Base-by-base conservation (phyloP, 2,888 invertebrate species). In the Rhamphomyia laevipes region DNA sequence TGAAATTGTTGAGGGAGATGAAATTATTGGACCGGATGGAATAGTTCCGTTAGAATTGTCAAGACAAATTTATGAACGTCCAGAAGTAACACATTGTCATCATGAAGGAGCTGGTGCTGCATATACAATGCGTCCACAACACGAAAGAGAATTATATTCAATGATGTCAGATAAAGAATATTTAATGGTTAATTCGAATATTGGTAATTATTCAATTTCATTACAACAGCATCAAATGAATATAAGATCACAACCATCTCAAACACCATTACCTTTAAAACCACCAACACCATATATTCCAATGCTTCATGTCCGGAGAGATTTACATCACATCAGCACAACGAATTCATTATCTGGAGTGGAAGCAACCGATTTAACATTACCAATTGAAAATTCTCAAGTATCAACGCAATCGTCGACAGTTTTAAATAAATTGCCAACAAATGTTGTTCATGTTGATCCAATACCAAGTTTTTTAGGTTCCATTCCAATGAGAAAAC, bases 71-170 rank as follows among this genome's bases (percentile, higher is more conserved):
- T n/a, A 23, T 2, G 56, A 57, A 42, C 46, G 63, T 21, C 65
- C 73, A 16, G 76, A 81, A 60, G 76, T 80, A 35, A 83, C 83
- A 10, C 81, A 82, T 59, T 84, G 83, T 56, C 84, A 82, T 63
- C 80, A 77, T 51, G 78, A 77, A 61, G 80, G 76, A 50, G 75
- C 74, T n/a, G 73, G 73, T 59, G 75, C 69, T 47, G 73, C 76
- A 53, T 86, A 86, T 59, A 85, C 85, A 4, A 86, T 86, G 82
- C 76, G 86, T 21, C 86, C 87, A 0, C 77, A 81, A 54, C 71
- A 80, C 49, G 75, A 77, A 38, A 54, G 51, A 15, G 53, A 51
- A 66, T 72, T 40, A 63, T 35, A 35, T 35, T 35, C 52, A 47
- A 27, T 55, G 57, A 7, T 55, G 48, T 13, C 45, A 3, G 60